phyloP scores from a whole-genome alignment of 92 coral and sea anemone genomes.

The Phenganax marumi region DNA sequence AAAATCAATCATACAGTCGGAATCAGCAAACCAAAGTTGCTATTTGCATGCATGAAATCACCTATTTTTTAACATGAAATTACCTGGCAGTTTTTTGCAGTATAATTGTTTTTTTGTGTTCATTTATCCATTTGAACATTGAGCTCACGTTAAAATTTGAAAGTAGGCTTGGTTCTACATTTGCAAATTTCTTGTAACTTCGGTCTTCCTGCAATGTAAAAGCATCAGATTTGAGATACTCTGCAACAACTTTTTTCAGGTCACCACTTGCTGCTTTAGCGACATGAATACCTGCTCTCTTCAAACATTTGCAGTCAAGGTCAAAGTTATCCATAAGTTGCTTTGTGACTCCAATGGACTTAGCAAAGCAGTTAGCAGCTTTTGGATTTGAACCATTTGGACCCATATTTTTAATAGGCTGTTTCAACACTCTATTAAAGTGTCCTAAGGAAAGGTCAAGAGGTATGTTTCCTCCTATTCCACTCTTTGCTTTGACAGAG shows the following conservation, averaged over 20 bases:
- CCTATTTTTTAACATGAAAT: background rate
- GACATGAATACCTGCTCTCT: constrained; percentile 23
- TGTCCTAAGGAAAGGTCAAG: constrained; percentile 22
- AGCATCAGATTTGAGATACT: background rate
- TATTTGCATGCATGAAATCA: too few species aligned
- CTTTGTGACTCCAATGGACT: background rate
- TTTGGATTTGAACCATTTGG: constrained; percentile 8
- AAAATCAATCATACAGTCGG: too few species aligned
- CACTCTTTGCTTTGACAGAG: constrained; percentile 55
- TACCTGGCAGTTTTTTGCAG: constrained; percentile 19
- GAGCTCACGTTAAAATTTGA: constrained; percentile 12
- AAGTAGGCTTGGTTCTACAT: constrained; percentile 10
- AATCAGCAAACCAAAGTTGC: too few species aligned
- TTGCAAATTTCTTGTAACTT: background rate
- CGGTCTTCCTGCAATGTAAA: background rate
- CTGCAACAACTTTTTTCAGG: constrained; percentile 6
- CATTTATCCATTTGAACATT: constrained; percentile 28
- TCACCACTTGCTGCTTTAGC: constrained; percentile 14
- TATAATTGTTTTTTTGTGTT: constrained; percentile 14
- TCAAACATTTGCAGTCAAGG: constrained; percentile 17
- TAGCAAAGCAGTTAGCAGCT: constrained; percentile 16
- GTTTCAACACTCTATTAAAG: constrained; percentile 12
- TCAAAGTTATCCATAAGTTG: constrained; percentile 34
- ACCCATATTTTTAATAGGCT: constrained; percentile 22
- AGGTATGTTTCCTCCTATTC: constrained; percentile 33